Conservation (phyloP, 2,797 vertebrate genomes). For the Echiichthys vipera region DNA sequence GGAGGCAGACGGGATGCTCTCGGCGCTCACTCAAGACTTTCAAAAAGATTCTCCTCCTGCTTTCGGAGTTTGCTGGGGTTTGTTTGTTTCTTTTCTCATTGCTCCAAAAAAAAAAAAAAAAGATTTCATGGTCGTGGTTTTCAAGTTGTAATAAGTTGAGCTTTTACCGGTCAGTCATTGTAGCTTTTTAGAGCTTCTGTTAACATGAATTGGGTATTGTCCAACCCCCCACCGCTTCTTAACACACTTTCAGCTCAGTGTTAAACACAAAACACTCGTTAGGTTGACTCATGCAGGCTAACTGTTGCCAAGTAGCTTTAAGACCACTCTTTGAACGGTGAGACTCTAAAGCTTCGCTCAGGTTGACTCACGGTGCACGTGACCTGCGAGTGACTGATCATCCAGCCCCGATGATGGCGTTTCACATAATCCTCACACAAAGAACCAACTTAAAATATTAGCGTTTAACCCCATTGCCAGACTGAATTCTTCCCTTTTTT, state of each 20-base stretch:
- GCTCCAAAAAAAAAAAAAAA: conserved; percentile 30
- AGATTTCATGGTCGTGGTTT: conserved; percentile 42
- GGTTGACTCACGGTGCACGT: conserved; percentile 58
- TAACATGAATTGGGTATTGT: conserved; percentile 30
- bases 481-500: conserved; percentile 19
- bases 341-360: conserved; percentile 67
- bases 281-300: conserved; percentile 23
- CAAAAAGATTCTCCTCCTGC: conserved; percentile 34
- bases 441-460: conserved; percentile 27
- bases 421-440: conserved; percentile 53
- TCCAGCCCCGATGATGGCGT: conserved; percentile 35
- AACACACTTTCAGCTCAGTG: conserved; percentile 49
- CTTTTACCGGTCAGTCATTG: conserved; percentile 45
- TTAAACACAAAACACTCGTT: conserved; percentile 13
- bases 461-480: conserved; percentile 44
- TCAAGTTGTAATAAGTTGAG: conserved; percentile 45
- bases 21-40: conserved; percentile 49
- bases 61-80: conserved; percentile 43
- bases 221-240: conserved; percentile 35
- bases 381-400: conserved; percentile 53
- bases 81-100: conserved; percentile 33
- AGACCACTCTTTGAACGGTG: conserved; percentile 51
- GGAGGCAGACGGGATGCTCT: conserved; percentile 63
- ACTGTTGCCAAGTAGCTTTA: conserved; percentile 73
- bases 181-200: conserved; percentile 34